Evolutionary conservation across 2,888 invertebrate species (phyloP), one percentile per base, ranked within the genome.

Genomic region (Eucera pruinosa): DNA sequence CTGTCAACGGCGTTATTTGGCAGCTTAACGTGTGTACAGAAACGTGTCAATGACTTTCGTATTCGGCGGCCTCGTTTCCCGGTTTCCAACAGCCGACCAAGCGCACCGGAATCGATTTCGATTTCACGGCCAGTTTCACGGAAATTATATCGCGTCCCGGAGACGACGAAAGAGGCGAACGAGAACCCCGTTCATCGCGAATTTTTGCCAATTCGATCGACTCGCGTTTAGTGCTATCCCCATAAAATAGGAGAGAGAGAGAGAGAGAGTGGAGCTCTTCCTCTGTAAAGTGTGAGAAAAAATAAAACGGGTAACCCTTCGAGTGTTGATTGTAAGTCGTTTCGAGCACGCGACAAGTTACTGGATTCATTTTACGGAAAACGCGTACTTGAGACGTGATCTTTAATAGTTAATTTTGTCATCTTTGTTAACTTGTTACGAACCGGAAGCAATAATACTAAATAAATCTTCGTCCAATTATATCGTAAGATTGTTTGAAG

Each of bases 41-140:
- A 78, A 78, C 68, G 80, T 84, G 83, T 74, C 83, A 71, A 81
- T 83, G 83, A 83, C 82, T 84, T 81, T 81, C 76, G 82, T 76
- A 74, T 68, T 70, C 77, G 74, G 25, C 72, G 83, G 50, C 83
- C 83, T 69, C 82, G 83, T 81, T 83, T 80, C 65, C 65, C 69
- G 76, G 64, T 74, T 71, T 60, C 69, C 73, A 74, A 54, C 62
- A 25, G 65, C 36, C 73, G 75, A 68, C 70, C 55, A 62, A n/a
- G n/a, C n/a, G 67, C n/a, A 23, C 33, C 78, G 66, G n/a, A 67
- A 82, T 81, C 83, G 83, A 83, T 83, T 83, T 83, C 83, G 83
- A 83, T 83, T 83, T 83, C 75, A 83, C 75, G 83, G 83, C 75
- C 78, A 83, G 83, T 81, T 83, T 81, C 83, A 67, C 78, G 75